Evolutionary conservation across 1,140 invertebrate genomes (phyloP), one percentile per base, ranked within the genome.

Genomic region (Halesus radiatus): DNA sequence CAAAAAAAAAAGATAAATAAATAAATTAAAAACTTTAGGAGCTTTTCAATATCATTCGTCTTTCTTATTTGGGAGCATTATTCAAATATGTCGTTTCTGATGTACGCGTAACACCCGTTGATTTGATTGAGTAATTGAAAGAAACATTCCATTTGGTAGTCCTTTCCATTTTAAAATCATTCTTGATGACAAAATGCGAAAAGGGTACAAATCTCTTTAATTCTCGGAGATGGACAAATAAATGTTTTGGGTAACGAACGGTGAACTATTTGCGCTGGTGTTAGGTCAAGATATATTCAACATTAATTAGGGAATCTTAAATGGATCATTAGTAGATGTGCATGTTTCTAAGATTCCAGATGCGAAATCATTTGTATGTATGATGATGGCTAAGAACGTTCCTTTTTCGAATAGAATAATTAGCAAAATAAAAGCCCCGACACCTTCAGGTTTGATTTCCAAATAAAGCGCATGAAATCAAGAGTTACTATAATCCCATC

Each of bases 351-450:
- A 18, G 18, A 29, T 4, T 0, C 54, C 72, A 10, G 26, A 15
- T 23, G 29, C 1, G 26, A n/a, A 3, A 2, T 1, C 2, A 22
- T 32, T 20, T 15, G 20, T 16, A 7, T n/a, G 13, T 29, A 8
- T 75, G 10, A 58, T 37, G 54, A 37, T 75, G 6, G 23, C 37
- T 15, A 75, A 37, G 54, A 75, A 75, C 15, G 58, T 58, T 45
- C 72, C 72, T 6, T 75, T n/a, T 20, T 26, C 20, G 0, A 37
- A 75, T 1, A 58, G n/a, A 8, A 37, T 75, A 22, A 10, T 54
- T 3, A 26, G 15, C 1, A 37, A 58, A 29, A n/a, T 75, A 37
- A 56, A 20, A 29, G 18, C n/a, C n/a, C 4, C 60, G 23, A 18
- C 37, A 18, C 53, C 56, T 10, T 18, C 72, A 37, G 72, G 72